A percentile compares a stretch with the other conserved stretches of the same genome.
Evolutionary conservation across 2,113 vertebrate species (phyloP).

Genomic region (Oncorhynchus gorbuscha): DNA sequence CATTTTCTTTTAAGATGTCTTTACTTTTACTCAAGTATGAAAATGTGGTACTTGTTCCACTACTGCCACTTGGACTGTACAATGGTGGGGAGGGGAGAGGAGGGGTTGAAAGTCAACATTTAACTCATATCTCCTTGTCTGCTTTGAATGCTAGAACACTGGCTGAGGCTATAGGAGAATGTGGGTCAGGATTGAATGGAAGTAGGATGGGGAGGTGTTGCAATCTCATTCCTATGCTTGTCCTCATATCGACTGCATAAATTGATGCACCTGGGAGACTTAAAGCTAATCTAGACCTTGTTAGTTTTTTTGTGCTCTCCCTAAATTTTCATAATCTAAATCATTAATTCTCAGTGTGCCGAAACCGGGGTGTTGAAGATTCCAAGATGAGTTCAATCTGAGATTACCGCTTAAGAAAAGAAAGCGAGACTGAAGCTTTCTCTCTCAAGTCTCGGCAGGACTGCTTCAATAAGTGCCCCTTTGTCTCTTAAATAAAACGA

Average conservation of each 20-base stretch:
- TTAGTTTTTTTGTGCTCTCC: not conserved
- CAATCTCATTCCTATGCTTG: not conserved
- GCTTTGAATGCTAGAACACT: constrained; percentile 15
- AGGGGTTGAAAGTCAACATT: constrained; percentile 38
- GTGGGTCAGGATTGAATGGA: not conserved
- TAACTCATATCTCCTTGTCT: constrained; percentile 40
- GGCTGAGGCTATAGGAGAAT: not conserved
- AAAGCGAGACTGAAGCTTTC: not conserved
- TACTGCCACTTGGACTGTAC: constrained; percentile 8
- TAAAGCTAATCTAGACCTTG: constrained; percentile 3
- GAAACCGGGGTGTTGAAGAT: not conserved
- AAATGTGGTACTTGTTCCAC: too few species aligned
- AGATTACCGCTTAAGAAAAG: not conserved
- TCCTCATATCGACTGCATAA: not conserved
- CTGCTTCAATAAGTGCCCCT: not conserved
- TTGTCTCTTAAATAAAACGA: constrained; percentile 46
- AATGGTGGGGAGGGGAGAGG: constrained; percentile 5
- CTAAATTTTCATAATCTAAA: constrained; percentile 1
- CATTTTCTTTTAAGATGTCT: too few species aligned
- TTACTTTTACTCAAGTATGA: too few species aligned
- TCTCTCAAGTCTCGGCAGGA: not conserved
- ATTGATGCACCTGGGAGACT: not conserved
- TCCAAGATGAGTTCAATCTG: not conserved
- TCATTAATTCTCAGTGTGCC: not conserved
- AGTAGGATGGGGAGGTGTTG: too few species aligned